Percentiles rank a stretch among this genome's conserved stretches.
phyloP scores from a whole-genome alignment of 2,797 vertebrate genomes.

The Sarcoramphus papa region DNA sequence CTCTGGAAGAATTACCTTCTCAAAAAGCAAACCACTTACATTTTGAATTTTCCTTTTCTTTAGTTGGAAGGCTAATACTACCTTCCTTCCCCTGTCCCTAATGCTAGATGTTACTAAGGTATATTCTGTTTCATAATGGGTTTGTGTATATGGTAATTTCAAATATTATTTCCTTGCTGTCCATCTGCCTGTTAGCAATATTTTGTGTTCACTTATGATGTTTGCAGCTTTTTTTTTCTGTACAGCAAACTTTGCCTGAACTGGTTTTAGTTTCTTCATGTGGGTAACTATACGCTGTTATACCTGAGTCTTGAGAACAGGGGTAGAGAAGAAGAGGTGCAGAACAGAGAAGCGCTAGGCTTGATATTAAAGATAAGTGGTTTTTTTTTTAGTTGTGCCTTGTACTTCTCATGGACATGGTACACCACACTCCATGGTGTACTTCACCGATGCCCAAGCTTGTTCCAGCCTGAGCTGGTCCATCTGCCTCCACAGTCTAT shows the following conservation, averaged over 20 bases:
- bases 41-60: background rate
- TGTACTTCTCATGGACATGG: background rate
- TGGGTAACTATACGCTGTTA: background rate
- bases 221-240: background rate
- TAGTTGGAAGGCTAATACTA: background rate
- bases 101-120: background rate
- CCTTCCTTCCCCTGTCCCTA: background rate
- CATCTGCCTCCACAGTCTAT: background rate
- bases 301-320: background rate
- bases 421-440: background rate
- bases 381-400: background rate
- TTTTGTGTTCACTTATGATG: background rate
- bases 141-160: background rate
- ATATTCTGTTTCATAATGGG: background rate
- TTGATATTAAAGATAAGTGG: background rate
- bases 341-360: background rate
- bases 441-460: background rate
- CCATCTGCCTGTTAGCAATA: conserved; percentile 5
- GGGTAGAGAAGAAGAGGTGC: background rate
- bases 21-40: background rate
- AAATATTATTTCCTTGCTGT: background rate
- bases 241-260: background rate
- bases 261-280: conserved; percentile 23
- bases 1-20: background rate
- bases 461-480: conserved; percentile 3